Conservation (phyloP, 2,113 vertebrate genomes). For the Cyrtonyx montezumae region DNA sequence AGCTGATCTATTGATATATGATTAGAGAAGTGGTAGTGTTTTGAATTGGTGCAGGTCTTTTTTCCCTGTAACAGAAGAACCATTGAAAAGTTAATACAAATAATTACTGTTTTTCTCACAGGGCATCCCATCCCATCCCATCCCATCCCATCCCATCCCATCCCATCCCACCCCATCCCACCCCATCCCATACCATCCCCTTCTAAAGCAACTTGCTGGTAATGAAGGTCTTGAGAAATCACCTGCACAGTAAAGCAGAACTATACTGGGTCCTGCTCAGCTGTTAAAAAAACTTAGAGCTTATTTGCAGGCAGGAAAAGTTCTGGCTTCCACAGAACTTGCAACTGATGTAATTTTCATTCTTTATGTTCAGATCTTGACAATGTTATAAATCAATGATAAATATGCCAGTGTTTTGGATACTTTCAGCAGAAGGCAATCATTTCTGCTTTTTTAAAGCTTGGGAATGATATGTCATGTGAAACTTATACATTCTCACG, state of each 20-base stretch:
- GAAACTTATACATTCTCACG: background rate
- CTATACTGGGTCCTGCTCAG: background rate
- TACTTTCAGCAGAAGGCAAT: background rate
- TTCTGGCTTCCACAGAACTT: background rate
- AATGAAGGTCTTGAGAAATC: background rate
- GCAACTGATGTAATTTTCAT: background rate
- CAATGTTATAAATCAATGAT: background rate
- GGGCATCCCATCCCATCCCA: background rate
- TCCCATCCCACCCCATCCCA: too few species aligned
- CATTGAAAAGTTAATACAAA: background rate
- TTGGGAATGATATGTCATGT: background rate
- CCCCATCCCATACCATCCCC: too few species aligned
- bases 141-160: background rate
- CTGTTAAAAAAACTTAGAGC: background rate
- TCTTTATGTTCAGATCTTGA: background rate
- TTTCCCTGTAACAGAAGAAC: background rate
- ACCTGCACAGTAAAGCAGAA: background rate
- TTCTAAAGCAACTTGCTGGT: background rate
- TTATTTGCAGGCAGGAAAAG: background rate
- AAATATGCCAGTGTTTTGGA: background rate
- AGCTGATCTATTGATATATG: background rate
- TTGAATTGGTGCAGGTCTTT: background rate
- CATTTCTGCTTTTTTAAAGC: background rate
- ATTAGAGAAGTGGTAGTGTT: background rate
- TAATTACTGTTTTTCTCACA: background rate